Base-by-base conservation (phyloP, 2,888 invertebrate species). In the Zaprionus obscuricornis region DNA sequence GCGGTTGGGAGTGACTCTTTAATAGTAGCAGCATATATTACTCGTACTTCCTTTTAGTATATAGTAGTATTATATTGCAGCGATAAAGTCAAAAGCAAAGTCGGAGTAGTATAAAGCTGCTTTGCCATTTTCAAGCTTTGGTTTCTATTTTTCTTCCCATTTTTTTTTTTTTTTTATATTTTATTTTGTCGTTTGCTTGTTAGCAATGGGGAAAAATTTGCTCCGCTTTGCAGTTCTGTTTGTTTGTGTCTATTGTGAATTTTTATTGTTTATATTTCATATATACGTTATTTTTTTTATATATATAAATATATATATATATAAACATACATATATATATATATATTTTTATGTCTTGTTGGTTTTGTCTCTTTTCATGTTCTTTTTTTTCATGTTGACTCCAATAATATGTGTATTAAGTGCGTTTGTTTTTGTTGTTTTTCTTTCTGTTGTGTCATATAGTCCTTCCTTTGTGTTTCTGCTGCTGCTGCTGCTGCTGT, bases 241-340 rank as follows among this genome's bases (percentile, higher is more conserved):
- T 62, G 55, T 37, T 65, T 58, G 50, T 52, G 45, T 60, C 52
- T 62, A 47, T 64, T 73, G 70, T 64, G 59, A 45, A 51, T 62
- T 58, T 66, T 55, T 76, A 62, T 67, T 78, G 71, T 68, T 76
- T 76, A 58, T 72, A 64, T 74, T 60, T 59, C 33, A 45, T 67
- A 57, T 57, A 59, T 43, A 50, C n/a, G n/a, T n/a, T n/a, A n/a
- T n/a, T n/a, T n/a, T n/a, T n/a, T n/a, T n/a, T 49, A n/a, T 14
- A 49, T 36, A 11, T 22, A 20, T 13, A 26, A 16, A 14, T 14
- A 20, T 37, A 17, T n/a, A n/a, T n/a, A n/a, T n/a, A n/a, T n/a
- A n/a, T n/a, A n/a, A n/a, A n/a, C n/a, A n/a, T n/a, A n/a, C 17
- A 13, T 22, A 27, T 27, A 26, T 39, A 17, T 50, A 16, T 26